These are phyloP conservation scores for Lasioglossum morio DNA, from an alignment of 2,888 invertebrate genomes.

Conservation along the genomic window DNA sequence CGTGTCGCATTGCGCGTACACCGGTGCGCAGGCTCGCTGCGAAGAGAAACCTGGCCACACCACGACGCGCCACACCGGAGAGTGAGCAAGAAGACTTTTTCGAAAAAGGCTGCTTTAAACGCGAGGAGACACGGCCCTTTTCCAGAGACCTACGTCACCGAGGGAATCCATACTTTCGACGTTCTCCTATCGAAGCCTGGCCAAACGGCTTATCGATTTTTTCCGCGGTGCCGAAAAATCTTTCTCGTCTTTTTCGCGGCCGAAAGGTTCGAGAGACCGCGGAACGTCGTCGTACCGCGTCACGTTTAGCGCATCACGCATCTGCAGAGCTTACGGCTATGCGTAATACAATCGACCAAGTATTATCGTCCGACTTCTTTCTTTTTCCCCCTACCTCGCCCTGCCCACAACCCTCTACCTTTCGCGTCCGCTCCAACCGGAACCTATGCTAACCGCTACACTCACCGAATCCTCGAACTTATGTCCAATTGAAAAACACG, in stretches of 20 bases:
- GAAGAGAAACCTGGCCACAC: not conserved
- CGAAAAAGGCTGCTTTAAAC: constrained; percentile 56
- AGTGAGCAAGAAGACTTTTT: constrained; percentile 43
- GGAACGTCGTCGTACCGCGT: constrained; percentile 58
- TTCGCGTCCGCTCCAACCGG: constrained; percentile 31
- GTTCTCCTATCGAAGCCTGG: constrained; percentile 38
- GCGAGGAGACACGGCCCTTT: constrained; percentile 37
- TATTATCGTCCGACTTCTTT: constrained; percentile 62
- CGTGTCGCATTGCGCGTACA: constrained; percentile 83
- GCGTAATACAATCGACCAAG: constrained; percentile 78
- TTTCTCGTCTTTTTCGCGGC: constrained; percentile 14
- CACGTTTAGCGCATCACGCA: constrained; percentile 79
- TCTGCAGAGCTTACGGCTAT: constrained; percentile 73
- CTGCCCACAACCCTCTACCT: not conserved
- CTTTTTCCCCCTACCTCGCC: constrained; percentile 12
- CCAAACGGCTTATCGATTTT: constrained; percentile 46
- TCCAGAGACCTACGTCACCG: constrained; percentile 53
- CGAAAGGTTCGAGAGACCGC: constrained; percentile 5
- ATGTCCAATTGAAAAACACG: too few relatives aligned
- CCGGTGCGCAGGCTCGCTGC: constrained; percentile 79
- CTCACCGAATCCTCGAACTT: too few relatives aligned
- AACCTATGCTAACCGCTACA: not conserved
- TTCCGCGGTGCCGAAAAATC: constrained; percentile 50
- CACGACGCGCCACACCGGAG: constrained; percentile 1
- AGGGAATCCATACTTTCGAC: constrained; percentile 57